These are phyloP conservation scores for Drosophila aff. DNA, from an alignment of 1,140 invertebrate species.

Conservation along the genomic window DNA sequence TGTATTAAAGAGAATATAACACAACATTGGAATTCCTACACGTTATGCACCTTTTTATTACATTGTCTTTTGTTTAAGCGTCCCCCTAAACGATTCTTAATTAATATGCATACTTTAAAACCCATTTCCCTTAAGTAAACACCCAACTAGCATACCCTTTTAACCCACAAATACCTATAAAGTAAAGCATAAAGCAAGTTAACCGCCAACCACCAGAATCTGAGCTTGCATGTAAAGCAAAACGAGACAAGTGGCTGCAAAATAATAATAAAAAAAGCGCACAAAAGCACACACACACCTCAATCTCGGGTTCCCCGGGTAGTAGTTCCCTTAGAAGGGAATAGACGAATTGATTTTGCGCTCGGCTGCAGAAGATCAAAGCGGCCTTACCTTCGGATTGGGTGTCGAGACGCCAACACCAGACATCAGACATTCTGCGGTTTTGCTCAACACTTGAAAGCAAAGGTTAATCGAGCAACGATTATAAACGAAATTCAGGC, in stretches of 20 bases:
- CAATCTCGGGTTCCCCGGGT: slow-evolving; percentile 3
- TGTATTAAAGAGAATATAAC: background rate
- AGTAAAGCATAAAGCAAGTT: slow-evolving; percentile 18
- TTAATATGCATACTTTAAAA: background rate
- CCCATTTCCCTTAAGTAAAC: background rate
- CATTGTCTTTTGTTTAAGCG: too few relatives aligned
- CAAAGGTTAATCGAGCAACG: slow-evolving; percentile 11
- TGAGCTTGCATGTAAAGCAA: slow-evolving; percentile 76
- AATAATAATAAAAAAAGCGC: background rate
- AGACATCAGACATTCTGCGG: slow-evolving; percentile 52
- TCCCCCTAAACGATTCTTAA: too few relatives aligned
- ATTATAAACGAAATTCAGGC: background rate
- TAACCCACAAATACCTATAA: background rate
- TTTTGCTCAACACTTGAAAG: slow-evolving; percentile 18
- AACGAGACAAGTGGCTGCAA: slow-evolving; percentile 51
- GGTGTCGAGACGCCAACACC: slow-evolving; percentile 56
- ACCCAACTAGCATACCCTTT: background rate
- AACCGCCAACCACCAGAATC: slow-evolving; percentile 52
- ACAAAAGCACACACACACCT: background rate
- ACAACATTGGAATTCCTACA: too few relatives aligned
- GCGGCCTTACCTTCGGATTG: slow-evolving; percentile 49
- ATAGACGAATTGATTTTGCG: slow-evolving; percentile 81
- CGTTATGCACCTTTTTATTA: too few relatives aligned
- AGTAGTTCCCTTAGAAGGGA: slow-evolving; percentile 40
- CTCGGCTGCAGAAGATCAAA: slow-evolving; percentile 80